Evolutionary conservation across 1,140 invertebrate species (phyloP), one percentile per base, ranked within the genome.

Genomic region (Drosophila kohkoa): DNA sequence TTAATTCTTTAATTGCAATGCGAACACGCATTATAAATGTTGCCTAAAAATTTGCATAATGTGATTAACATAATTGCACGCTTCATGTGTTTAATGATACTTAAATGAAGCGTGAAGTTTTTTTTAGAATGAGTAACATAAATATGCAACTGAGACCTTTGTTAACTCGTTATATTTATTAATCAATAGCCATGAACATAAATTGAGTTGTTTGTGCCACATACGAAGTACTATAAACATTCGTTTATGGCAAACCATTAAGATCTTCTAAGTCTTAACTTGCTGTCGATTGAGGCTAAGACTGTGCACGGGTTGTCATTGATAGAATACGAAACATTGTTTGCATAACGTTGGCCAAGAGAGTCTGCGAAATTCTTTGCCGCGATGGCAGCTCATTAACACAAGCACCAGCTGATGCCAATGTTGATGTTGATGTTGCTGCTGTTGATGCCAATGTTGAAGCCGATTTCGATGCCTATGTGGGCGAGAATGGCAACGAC

Each of bases 371-470:
- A 69, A 69, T 48, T 41, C 20, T 41, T 41, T 15, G 32, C 6
- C 32, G 25, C 43, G 38, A 38, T 75, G 67, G 35, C 38, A 59
- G 75, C 79, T 86, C 68, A 87, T 87, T 86, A 79, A 82, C 66
- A 67, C 75, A 62, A 35, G 69, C 54, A 63, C 59, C 71, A 74
- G 55, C 71, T 74, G 71, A 68, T 74, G 57, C 71, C 63, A 51
- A 45, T 43, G 43, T 43, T 43, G 41, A 43, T 5, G 41, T 7
- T 7, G 41, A n/a, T n/a, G 41, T 38, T 10, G 35, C 6, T 38
- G 35, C 30, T 46, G 58, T 10, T 46, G 45, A 43, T 28, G 28
- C 10, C 11, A 3, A 41, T n/a, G 38, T 41, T 41, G 10, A 43
- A 13, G 41, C n/a, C n/a, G 46, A 45, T 43, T 15, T 16, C 15